Base-by-base conservation (phyloP, 2,797 vertebrate genomes). In the Lycodopsis pacificus region DNA sequence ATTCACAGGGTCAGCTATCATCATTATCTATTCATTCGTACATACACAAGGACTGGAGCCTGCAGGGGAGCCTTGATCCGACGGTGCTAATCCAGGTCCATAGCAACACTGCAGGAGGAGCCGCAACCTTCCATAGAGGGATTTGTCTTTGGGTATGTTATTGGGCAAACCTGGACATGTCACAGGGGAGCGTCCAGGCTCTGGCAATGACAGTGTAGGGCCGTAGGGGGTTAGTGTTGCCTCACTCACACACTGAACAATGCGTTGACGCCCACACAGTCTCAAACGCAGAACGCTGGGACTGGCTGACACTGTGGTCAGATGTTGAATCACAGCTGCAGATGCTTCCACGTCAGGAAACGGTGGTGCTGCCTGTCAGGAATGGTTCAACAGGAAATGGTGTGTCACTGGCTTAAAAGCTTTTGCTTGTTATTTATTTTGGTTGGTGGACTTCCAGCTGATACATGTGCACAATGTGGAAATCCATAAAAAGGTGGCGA, bases 331-430 rank as follows among this genome's bases (percentile, higher is more conserved):
- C 73, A 71, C 73, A 73, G 80, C 77, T 68, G 81, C 81, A 89
- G 82, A 85, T 87, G 82, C 86, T 86, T 90, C 89, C 87, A 72
- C 46, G 61, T 81, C 91, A 92, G 91, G 90, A 92, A 92, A 76
- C 79, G 38, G 72, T 14, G 19, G 57, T 32, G 72, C 69, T 32
- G 84, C 65, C 71, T 78, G 79, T 79, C 75, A 80, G 76, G 73
- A 71, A 66, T 17, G 67, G 75, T 68, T 82, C 69, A 86, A 73
- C 83, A 84, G 90, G 89, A 93, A 91, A 80, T 8, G 15, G 65
- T 69, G 73, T 67, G 73, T 79, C 68, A 67, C 42, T 40, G 73
- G 57, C n/a, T 67, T 54, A 40, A 72, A 65, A 61, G 63, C 62
- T 79, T 25, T 25, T 58, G 63, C 77, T 58, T 88, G 86, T 78